phyloP scores from a whole-genome alignment of 2,797 vertebrate species.

The Masticophis lateralis region DNA sequence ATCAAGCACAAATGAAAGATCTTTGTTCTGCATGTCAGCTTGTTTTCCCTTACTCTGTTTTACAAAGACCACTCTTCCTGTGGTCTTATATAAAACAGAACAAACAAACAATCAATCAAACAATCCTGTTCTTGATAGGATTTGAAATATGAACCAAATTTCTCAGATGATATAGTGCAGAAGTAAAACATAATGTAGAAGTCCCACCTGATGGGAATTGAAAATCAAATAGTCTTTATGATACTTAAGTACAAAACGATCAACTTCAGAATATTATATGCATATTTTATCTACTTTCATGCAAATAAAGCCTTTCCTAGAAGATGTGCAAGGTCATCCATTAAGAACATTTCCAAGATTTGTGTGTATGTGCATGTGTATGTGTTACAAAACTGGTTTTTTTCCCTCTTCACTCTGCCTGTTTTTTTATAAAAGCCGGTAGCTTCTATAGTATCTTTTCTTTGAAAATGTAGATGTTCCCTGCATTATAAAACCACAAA shows the following conservation, averaged over 20 bases:
- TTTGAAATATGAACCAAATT: slow-evolving; percentile 35
- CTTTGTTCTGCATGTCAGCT: background rate
- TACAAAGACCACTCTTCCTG: background rate
- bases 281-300: slow-evolving; percentile 21
- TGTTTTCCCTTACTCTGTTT: background rate
- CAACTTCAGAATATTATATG: slow-evolving; percentile 37
- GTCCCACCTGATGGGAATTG: slow-evolving; percentile 15
- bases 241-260: slow-evolving; percentile 41
- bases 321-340: slow-evolving; percentile 53
- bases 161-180: slow-evolving; percentile 31
- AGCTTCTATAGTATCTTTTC: slow-evolving; percentile 60
- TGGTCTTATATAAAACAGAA: slow-evolving; percentile 40
- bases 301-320: slow-evolving; percentile 39
- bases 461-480: slow-evolving; percentile 69
- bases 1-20: background rate
- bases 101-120: background rate
- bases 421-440: slow-evolving; percentile 14
- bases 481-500: slow-evolving; percentile 76
- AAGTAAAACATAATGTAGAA: slow-evolving; percentile 25
- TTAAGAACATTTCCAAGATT: slow-evolving; percentile 32
- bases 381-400: slow-evolving; percentile 47
- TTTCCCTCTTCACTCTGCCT: fast-evolving
- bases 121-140: background rate
- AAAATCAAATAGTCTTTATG: slow-evolving; percentile 27
- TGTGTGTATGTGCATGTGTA: slow-evolving; percentile 46